These are phyloP conservation scores for Atherinomorus stipes DNA, from an alignment of 2,113 vertebrate genomes.

Conservation along the genomic window DNA sequence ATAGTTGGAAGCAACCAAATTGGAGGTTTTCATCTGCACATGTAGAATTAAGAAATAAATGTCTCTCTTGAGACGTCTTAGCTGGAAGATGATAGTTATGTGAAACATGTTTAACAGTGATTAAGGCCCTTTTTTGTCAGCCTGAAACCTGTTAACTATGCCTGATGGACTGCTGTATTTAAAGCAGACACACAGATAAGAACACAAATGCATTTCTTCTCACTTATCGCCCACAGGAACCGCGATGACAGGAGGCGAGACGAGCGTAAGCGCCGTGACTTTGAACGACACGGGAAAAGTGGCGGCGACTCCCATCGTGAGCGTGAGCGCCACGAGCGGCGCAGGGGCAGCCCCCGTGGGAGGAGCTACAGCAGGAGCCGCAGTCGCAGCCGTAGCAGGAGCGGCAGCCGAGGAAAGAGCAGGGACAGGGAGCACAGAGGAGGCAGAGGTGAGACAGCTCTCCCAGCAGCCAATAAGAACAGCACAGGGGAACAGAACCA, in stretches of 20 bases:
- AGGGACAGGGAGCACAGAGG: conserved; percentile 75
- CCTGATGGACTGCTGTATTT: background rate
- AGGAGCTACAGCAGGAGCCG: conserved; percentile 82
- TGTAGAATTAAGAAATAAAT: too few species aligned
- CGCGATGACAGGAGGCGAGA: conserved; percentile 94
- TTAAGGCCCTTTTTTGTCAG: background rate
- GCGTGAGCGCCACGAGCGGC: conserved; percentile 94
- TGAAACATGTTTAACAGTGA: background rate
- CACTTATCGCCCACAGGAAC: conserved; percentile 72
- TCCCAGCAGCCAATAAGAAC: conserved; percentile 32
- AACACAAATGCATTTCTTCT: background rate
- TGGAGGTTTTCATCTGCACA: too few species aligned
- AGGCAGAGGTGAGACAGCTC: conserved; percentile 75
- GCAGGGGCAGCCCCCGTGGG: conserved; percentile 90
- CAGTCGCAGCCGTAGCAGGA: conserved; percentile 84
- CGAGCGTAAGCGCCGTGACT: conserved; percentile 94
- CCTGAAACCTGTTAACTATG: background rate
- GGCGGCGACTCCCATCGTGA: conserved; percentile 90
- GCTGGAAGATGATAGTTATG: too few species aligned
- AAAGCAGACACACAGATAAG: background rate
- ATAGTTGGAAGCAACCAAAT: too few species aligned
- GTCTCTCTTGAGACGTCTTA: too few species aligned
- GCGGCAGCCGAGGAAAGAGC: conserved; percentile 84
- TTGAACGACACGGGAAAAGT: conserved; percentile 89
- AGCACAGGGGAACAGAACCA: conserved; percentile 40